phyloP scores from a whole-genome alignment of 2,113 vertebrate genomes.

The Cavia porcellus region DNA sequence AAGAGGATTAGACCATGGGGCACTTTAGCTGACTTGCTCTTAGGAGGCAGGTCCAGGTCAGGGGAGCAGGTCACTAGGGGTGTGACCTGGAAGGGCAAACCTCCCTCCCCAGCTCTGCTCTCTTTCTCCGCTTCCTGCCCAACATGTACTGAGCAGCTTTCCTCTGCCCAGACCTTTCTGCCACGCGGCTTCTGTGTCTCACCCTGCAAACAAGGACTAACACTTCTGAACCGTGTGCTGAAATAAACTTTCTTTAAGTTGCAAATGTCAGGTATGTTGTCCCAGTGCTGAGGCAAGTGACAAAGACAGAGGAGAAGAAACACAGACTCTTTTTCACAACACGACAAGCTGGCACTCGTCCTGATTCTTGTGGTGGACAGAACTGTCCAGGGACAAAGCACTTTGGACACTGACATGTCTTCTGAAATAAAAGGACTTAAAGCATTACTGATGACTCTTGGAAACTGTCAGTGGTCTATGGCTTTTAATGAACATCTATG shows the following conservation, averaged over 20 bases:
- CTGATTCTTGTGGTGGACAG: not conserved
- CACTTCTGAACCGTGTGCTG: not conserved
- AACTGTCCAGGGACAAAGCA: not conserved
- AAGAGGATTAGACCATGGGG: not conserved
- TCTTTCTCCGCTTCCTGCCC: not conserved
- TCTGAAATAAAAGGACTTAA: not conserved
- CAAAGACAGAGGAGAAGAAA: not conserved
- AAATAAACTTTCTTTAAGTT: not conserved
- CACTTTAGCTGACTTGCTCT: not conserved
- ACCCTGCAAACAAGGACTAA: not conserved
- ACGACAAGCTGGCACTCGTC: not conserved
- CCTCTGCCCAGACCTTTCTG: not conserved
- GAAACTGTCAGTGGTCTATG: not conserved
- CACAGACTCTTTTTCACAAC: not conserved
- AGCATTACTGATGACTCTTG: not conserved
- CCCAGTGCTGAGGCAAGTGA: not conserved
- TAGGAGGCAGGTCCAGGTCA: not conserved
- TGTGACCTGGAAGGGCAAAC: not conserved
- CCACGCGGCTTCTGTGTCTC: not conserved
- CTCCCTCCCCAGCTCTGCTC: not conserved
- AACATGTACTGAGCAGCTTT: not conserved
- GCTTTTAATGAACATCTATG: conserved; percentile 76
- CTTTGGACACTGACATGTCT: not conserved
- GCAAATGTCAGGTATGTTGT: not conserved
- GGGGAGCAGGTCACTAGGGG: not conserved